Evolutionary conservation across 2,888 invertebrate genomes (phyloP).

Genomic region (Dynastes tityus): DNA sequence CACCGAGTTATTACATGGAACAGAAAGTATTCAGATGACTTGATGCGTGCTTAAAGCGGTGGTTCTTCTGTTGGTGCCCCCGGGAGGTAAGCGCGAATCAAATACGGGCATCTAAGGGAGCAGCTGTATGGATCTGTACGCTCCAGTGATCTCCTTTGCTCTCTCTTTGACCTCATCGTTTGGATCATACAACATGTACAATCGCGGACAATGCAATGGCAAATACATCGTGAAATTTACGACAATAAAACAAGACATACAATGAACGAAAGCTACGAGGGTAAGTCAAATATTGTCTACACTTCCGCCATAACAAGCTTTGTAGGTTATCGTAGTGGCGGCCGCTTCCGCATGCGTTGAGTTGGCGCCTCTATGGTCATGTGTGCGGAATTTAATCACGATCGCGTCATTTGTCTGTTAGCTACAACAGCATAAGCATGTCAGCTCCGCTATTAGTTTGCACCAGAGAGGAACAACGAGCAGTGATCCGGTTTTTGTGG

Average conservation of each 20-base stretch:
- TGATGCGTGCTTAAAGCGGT: conserved; percentile 36
- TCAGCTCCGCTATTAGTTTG: no score
- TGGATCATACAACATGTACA: conserved; percentile 17
- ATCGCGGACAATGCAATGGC: not conserved
- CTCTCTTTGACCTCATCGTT: conserved; percentile 12
- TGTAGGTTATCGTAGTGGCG: no score
- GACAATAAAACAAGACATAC: not conserved
- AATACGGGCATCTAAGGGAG: conserved; percentile 27
- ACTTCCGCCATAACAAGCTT: no score
- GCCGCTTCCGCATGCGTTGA: no score
- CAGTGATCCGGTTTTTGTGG: no score
- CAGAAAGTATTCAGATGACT: conserved; percentile 38
- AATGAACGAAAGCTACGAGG: not conserved
- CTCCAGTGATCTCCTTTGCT: conserved; percentile 20
- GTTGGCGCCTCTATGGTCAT: no score
- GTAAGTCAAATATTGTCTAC: no score
- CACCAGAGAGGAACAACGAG: no score
- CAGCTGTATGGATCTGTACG: conserved; percentile 38
- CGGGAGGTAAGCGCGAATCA: conserved; percentile 31
- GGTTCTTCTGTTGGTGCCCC: conserved; percentile 28
- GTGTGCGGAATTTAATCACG: no score
- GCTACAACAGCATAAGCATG: no score
- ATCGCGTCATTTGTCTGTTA: no score
- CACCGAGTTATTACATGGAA: conserved; percentile 43
- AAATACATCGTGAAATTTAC: not conserved